Percentiles rank a stretch among this genome's conserved stretches.
These are phyloP conservation scores for Papilio elwesi DNA, from an alignment of 2,888 invertebrate species.

Conservation along the genomic window DNA sequence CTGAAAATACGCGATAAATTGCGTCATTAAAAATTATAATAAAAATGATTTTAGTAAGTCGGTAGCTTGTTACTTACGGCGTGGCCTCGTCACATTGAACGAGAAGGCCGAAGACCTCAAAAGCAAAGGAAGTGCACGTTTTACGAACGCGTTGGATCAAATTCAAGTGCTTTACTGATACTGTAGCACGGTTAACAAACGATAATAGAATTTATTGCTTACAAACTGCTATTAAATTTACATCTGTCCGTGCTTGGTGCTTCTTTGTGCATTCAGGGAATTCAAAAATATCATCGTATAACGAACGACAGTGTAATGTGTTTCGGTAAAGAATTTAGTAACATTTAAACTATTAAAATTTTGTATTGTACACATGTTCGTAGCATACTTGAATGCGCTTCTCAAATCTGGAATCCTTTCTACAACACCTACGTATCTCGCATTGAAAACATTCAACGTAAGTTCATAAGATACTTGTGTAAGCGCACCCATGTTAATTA, in stretches of 20 bases:
- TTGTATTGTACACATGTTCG: too few relatives aligned
- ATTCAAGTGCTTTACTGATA: constrained; percentile 22
- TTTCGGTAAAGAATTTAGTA: too few relatives aligned
- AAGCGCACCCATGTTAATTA: too few relatives aligned
- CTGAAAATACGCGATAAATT: neutral
- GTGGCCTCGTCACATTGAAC: neutral
- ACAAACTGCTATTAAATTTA: constrained; percentile 18
- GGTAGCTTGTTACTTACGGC: neutral
- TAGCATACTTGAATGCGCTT: too few relatives aligned
- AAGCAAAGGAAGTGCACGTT: constrained; percentile 9
- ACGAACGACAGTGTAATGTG: neutral
- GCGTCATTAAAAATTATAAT: neutral
- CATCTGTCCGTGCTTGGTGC: neutral
- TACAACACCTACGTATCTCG: too few relatives aligned
- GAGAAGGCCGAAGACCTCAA: constrained; percentile 26
- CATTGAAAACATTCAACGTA: too few relatives aligned
- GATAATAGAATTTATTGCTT: constrained; percentile 19
- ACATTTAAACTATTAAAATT: too few relatives aligned
- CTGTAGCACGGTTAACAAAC: constrained; percentile 1
- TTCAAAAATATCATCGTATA: neutral
- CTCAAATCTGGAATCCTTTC: too few relatives aligned
- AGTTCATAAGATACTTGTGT: too few relatives aligned
- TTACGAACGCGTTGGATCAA: constrained; percentile 8
- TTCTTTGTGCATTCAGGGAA: neutral
- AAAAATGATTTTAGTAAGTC: neutral